A percentile compares a stretch with the other conserved stretches of the same genome.
phyloP scores from a whole-genome alignment of 2,797 vertebrate species.

The Poecilia wingei region DNA sequence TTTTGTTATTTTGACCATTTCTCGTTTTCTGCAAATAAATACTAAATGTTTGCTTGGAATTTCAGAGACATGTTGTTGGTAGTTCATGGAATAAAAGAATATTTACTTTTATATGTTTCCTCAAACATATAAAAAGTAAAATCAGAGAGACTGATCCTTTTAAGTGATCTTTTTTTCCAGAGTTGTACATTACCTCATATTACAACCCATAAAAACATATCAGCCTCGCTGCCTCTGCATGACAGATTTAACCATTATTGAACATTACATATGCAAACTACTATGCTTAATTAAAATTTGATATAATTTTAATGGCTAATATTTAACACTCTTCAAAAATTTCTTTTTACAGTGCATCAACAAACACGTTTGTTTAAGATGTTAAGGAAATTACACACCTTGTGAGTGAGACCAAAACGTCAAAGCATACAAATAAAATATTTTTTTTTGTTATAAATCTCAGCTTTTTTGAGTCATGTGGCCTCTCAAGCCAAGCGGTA shows the following conservation, averaged over 20 bases:
- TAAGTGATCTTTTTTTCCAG: neutral
- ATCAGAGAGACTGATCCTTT: too few relatives aligned
- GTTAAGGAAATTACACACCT: conserved; percentile 41
- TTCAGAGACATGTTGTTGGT: too few relatives aligned
- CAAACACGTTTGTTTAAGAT: conserved; percentile 43
- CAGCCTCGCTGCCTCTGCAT: neutral
- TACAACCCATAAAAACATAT: neutral
- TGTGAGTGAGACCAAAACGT: conserved; percentile 26
- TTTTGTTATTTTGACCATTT: too few relatives aligned
- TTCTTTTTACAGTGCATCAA: conserved; percentile 1
- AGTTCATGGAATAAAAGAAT: too few relatives aligned
- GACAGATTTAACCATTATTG: neutral
- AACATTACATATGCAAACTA: neutral
- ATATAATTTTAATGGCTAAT: neutral
- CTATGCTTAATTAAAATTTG: neutral
- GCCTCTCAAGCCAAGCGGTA: conserved; percentile 17
- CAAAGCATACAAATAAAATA: conserved; percentile 35
- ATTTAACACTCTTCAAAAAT: too few relatives aligned
- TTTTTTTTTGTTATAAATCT: conserved; percentile 51
- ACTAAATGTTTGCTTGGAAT: too few relatives aligned
- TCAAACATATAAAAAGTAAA: too few relatives aligned
- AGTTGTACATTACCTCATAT: neutral
- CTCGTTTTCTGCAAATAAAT: too few relatives aligned
- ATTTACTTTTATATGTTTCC: too few relatives aligned
- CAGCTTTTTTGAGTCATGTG: conserved; percentile 10